Evolutionary conservation across 2,797 vertebrate species (phyloP), one percentile per base, ranked within the genome.

Genomic region (Gadopsis marmoratus): DNA sequence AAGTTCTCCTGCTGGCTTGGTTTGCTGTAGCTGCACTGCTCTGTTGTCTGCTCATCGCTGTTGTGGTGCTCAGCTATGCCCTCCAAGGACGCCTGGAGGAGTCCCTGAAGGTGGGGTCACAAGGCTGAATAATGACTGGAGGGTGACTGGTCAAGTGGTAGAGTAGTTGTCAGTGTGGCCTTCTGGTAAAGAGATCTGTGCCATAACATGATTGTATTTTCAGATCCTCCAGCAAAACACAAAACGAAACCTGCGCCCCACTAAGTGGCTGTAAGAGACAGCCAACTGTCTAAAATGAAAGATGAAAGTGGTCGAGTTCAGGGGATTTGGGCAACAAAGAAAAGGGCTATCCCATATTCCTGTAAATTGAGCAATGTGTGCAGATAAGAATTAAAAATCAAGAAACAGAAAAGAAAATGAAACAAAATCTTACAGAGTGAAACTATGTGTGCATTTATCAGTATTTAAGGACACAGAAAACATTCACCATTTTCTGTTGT

Each of bases 11-110:
- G 89, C 95, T 96, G 95, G 94, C 88, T 6, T 99, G 97, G 94
- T 95, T 97, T 89, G 86, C 81, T 1, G 43, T 92, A 5, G 97
- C 96, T 1, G 79, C 95, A 7, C 48, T 97, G 82, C 94, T 98
- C 83, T 96, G 96, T 29, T 78, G 85, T 14, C 86, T 96, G 75
- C 89, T 98, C 75, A 78, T 99, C 75, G 82, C 97, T 0, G 93
- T 96, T 50, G 95, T 97, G 82, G 94, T 97, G 71, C 92, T 97
- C 87, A 99, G 97, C 93, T 97, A 97, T 7, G 95, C 96, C 65
- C 93, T 98, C 93, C 93, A 96, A 83, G 96, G 97, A 56, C 95
- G 93, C 4, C 95, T 99, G 93, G 98, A 99, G 43, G 96, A 94
- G 85, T 97, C 98, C 0, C 93, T 99, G 89, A 96, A 96, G 81